Percentiles rank a stretch among this genome's conserved stretches.
phyloP scores from a whole-genome alignment of 2,888 invertebrate species.

The Bombylius discolor region DNA sequence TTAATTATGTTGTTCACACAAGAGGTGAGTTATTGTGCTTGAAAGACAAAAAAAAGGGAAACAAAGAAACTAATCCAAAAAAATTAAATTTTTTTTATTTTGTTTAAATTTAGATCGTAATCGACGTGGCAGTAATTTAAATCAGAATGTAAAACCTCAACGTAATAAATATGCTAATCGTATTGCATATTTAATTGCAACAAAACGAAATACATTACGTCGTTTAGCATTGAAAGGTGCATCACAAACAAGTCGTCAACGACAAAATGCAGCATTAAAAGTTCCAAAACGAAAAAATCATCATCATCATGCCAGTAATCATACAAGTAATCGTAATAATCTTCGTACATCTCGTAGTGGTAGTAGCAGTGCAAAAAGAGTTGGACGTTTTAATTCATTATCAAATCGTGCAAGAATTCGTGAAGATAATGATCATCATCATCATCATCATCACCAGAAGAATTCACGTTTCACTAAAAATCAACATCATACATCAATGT shows the following conservation, averaged over 20 bases:
- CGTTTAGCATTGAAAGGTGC: constrained; percentile 47
- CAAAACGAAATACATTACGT: constrained; percentile 52
- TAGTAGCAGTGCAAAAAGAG: constrained; percentile 9
- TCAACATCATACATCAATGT: constrained; percentile 3
- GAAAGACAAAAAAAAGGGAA: background rate
- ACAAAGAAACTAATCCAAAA: no score
- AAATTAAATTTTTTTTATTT: no score
- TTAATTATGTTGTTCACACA: constrained; percentile 8
- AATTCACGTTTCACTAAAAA: constrained; percentile 1
- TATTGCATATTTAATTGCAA: constrained; percentile 58
- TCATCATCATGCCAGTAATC: constrained; percentile 1
- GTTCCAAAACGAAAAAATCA: constrained; percentile 13
- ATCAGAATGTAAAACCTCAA: constrained; percentile 20
- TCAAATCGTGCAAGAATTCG: constrained; percentile 9
- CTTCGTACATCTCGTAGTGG: constrained; percentile 11
- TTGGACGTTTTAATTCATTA: constrained; percentile 11
- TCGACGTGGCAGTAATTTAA: constrained; percentile 25
- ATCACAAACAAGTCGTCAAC: constrained; percentile 24
- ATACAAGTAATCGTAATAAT: constrained; percentile 5
- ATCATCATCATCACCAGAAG: background rate
- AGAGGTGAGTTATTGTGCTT: constrained; percentile 4
- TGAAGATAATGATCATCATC: constrained; percentile 7
- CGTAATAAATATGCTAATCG: constrained; percentile 46
- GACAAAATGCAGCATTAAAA: constrained; percentile 18
- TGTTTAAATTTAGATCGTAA: constrained; percentile 28